phyloP scores from a whole-genome alignment of 2,113 vertebrate genomes.

The Sialia sialis region DNA sequence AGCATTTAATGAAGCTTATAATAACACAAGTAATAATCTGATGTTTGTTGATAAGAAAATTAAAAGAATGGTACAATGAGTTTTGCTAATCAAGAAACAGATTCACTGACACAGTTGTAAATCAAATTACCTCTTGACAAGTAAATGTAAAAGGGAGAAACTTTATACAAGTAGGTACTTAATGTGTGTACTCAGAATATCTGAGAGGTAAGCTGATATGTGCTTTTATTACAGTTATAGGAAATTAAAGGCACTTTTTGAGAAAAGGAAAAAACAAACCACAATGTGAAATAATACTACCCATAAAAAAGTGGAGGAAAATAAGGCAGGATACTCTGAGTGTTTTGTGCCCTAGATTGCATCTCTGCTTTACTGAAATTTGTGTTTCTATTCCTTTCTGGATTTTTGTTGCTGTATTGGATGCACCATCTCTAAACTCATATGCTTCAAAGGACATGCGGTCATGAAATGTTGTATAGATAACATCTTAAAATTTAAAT shows the following conservation, averaged over 20 bases:
- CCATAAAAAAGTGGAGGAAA: not conserved
- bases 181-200: not conserved
- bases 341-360: not conserved
- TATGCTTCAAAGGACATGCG: not conserved
- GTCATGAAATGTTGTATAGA: not conserved
- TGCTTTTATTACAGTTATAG: not conserved
- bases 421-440: not conserved
- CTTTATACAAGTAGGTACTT: not conserved
- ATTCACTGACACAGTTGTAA: not conserved
- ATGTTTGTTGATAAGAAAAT: slow-evolving; percentile 8
- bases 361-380: not conserved
- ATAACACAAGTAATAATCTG: not conserved
- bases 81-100: not conserved
- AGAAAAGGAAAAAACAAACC: not conserved
- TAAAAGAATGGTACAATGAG: not conserved
- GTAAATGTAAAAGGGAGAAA: not conserved
- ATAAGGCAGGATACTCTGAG: not conserved
- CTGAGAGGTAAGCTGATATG: not conserved
- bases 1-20: not conserved
- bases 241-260: not conserved
- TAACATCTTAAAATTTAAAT: not conserved
- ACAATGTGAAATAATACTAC: not conserved
- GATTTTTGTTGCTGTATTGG: not conserved
- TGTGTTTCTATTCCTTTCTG: not conserved
- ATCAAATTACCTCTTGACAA: not conserved